Evolutionary conservation across 2,797 vertebrate genomes (phyloP).

Genomic region (Amphiprion clarkii): DNA sequence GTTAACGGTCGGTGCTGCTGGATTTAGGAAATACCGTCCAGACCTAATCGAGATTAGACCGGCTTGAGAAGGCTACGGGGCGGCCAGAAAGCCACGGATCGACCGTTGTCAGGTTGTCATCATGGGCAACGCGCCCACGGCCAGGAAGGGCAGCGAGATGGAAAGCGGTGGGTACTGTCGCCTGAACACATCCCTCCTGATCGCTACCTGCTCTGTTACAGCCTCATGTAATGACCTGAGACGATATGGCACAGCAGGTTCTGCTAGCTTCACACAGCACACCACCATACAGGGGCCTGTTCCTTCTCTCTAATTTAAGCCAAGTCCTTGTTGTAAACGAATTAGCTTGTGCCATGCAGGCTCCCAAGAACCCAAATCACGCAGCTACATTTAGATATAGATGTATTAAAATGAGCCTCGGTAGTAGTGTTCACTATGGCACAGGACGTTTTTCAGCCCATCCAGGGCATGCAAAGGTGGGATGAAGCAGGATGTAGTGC

Average conservation of each 20-base stretch:
- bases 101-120: slow-evolving; percentile 78
- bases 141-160: slow-evolving; percentile 92
- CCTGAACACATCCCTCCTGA: slow-evolving; percentile 33
- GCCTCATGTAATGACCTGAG: slow-evolving; percentile 25
- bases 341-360: slow-evolving; percentile 1
- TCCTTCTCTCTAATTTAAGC: slow-evolving; percentile 20
- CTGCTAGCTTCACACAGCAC: slow-evolving; percentile 40
- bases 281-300: slow-evolving; percentile 36
- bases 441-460: background rate
- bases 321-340: slow-evolving; percentile 13
- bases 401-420: background rate
- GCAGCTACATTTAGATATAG: background rate
- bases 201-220: slow-evolving; percentile 43
- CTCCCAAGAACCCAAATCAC: background rate
- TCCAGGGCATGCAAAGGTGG: slow-evolving; percentile 3
- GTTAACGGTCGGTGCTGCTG: slow-evolving; percentile 44
- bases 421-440: background rate
- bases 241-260: slow-evolving; percentile 31
- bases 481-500: slow-evolving; percentile 16
- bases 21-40: slow-evolving; percentile 50
- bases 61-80: slow-evolving; percentile 65
- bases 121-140: slow-evolving; percentile 95
- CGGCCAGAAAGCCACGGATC: slow-evolving; percentile 72
- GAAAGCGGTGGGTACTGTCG: slow-evolving; percentile 87
- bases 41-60: slow-evolving; percentile 56